Base-by-base conservation (phyloP, 2,797 vertebrate species). In the Avahi laniger region DNA sequence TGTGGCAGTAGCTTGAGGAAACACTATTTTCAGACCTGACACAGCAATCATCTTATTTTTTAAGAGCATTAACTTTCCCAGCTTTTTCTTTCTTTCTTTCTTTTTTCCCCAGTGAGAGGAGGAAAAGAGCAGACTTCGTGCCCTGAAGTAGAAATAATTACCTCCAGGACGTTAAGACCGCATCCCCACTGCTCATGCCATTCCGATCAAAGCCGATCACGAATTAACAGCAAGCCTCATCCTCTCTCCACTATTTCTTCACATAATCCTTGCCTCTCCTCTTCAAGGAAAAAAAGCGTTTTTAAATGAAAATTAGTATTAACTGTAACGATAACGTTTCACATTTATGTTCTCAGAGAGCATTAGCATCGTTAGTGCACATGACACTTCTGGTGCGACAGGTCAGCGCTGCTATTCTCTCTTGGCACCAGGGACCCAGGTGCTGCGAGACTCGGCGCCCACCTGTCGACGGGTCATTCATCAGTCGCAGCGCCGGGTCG, bases 81-180 rank as follows among this genome's bases (percentile, higher is more conserved):
- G 69, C 50, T 91, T 86, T 75, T 78, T 89, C 59, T 89, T 86
- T 69, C 46, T 88, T 79, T 85, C 67, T 88, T 79, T 85, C 67
- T 81, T 76, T 50, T 89, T 46, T 7, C 72, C 54, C 95, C 43
- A 13, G 33, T 46, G 61, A 38, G 80, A 91, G 89, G 76, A 92
- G 24, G 67, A 97, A 96, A 95, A 95, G 70, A 89, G 75, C 93
- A 91, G 91, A 59, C 93, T 59, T 89, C 65, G 43, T 75, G 61
- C 95, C 91, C 93, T 82, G 33, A 28, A 94, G 97, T 89, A 94
- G 94, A 97, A 92, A 97, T 96, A 94, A 97, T 96, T 94, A 85
- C 94, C 89, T 95, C 70, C 46, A 33, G 65, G 91, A 89, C 67
- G 69, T 67, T 73, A 86, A 94, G 89, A 87, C 11, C 0, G 0